Base-by-base conservation (phyloP, 2,797 vertebrate genomes). In the Erethizon dorsatum region DNA sequence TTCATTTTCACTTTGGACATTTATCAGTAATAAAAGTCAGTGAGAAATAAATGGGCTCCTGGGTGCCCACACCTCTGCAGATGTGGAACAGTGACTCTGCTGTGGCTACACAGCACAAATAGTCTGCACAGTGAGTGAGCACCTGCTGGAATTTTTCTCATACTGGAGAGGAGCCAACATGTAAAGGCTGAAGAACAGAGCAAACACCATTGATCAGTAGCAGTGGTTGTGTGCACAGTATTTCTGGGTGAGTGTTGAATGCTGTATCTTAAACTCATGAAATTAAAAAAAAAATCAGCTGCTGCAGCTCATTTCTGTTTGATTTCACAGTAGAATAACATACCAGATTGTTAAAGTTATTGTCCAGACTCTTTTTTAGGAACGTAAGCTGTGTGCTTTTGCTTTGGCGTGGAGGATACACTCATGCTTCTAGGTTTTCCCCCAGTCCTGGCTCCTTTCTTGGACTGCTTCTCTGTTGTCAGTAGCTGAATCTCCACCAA, bases 1-100 rank as follows among this genome's bases (percentile, higher is more conserved):
- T 94, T 79, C 80, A 77, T 77, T 93, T 82, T 92, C 13, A 79
- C 22, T 83, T 75, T 79, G 41, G 67, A 31, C 22, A 24, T 54
- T 57, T 69, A 69, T 54, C 8, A 41, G 11, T 41, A 71, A 84
- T 65, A 67, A 90, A 92, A 71, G 54, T 67, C 59, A 83, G 1
- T 63, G 54, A 82, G 26, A 69, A 37, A 73, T 47, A 83, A 80
- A 31, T 2, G 12, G 86, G 20, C 45, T 59, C 45, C 11, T 84
- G 31, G 47, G 31, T 7, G 6, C 65, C 59, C 33, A 47, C 17
- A 33, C 18, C 47, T 63, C 73, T 2, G 28, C n/a, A 28, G 31
- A 52, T 31, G 20, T 13, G 5, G 11, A 5, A 41, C 47, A 61
- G 0, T 24, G 26, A 41, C 52, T 45, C 2, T 13, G 7, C 28